phyloP scores from a whole-genome alignment of 2,113 vertebrate species.

The Coracopsis vasa region DNA sequence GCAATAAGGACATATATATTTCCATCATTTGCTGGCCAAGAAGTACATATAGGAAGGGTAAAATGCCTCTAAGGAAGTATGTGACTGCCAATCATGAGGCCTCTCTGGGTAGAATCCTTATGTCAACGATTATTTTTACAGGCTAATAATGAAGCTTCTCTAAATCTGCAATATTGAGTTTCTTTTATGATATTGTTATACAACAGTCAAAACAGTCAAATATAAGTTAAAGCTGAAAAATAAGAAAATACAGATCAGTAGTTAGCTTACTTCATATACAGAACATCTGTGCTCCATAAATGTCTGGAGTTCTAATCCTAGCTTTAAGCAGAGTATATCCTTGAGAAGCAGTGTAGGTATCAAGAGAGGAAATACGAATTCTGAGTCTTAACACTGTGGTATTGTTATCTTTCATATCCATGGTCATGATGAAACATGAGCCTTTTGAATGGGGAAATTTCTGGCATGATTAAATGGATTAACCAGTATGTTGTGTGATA shows the following conservation, averaged over 20 bases:
- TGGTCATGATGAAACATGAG: neutral
- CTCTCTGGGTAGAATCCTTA: constrained; percentile 45
- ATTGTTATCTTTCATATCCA: neutral
- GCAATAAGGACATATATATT: constrained; percentile 43
- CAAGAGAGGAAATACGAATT: neutral
- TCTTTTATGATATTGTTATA: neutral
- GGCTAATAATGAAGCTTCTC: neutral
- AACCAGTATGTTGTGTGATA: neutral
- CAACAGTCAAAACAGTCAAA: neutral
- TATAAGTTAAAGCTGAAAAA: neutral
- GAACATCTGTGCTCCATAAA: neutral
- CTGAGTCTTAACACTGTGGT: neutral
- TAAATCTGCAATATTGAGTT: neutral
- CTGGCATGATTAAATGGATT: neutral
- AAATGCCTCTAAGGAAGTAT: constrained; percentile 23
- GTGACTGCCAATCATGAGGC: constrained; percentile 42
- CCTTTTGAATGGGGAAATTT: neutral
- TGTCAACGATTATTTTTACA: constrained; percentile 27
- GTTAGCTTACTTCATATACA: neutral
- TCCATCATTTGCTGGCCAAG: constrained; percentile 48
- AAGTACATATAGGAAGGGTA: constrained; percentile 55
- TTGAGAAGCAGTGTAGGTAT: neutral
- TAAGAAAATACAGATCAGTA: neutral
- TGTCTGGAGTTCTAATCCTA: neutral
- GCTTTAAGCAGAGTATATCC: neutral